Percentiles rank a stretch among this genome's conserved stretches.
These are phyloP conservation scores for Pyrgilauda ruficollis DNA, from an alignment of 2,113 vertebrate species.

Conservation along the genomic window DNA sequence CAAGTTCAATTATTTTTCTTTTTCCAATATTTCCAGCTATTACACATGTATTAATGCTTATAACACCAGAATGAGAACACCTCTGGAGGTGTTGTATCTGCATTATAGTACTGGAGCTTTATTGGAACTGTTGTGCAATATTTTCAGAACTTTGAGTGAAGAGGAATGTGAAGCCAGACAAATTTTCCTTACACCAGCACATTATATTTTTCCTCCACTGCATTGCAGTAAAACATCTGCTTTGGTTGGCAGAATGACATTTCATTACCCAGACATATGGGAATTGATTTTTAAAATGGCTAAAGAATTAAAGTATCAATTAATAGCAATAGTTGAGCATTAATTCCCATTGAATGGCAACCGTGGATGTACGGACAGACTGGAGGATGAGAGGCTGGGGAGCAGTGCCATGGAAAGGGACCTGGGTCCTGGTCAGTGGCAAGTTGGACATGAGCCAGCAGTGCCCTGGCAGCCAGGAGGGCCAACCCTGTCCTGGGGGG, in stretches of 20 bases:
- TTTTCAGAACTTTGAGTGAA: neutral
- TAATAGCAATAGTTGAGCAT: neutral
- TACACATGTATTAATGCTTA: neutral
- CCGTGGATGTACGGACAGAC: neutral
- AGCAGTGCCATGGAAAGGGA: accelerated
- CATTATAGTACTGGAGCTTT: neutral
- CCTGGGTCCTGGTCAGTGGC: accelerated
- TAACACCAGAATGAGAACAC: neutral
- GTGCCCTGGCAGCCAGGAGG: neutral
- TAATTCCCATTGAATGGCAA: neutral
- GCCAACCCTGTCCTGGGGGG: neutral
- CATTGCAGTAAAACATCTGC: conserved; percentile 45
- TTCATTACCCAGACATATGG: conserved; percentile 29
- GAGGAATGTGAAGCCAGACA: neutral
- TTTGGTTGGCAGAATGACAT: conserved; percentile 46
- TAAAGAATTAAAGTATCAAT: neutral
- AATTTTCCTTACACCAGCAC: conserved; percentile 32
- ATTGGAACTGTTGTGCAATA: neutral
- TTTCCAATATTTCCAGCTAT: neutral
- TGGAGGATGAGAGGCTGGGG: neutral
- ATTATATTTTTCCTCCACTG: conserved; percentile 10
- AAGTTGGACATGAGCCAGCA: neutral
- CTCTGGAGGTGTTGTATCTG: neutral
- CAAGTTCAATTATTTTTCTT: neutral
- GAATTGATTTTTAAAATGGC: neutral